These are phyloP conservation scores for Babyrousa celebensis DNA, from an alignment of 2,797 vertebrate species.

Conservation along the genomic window DNA sequence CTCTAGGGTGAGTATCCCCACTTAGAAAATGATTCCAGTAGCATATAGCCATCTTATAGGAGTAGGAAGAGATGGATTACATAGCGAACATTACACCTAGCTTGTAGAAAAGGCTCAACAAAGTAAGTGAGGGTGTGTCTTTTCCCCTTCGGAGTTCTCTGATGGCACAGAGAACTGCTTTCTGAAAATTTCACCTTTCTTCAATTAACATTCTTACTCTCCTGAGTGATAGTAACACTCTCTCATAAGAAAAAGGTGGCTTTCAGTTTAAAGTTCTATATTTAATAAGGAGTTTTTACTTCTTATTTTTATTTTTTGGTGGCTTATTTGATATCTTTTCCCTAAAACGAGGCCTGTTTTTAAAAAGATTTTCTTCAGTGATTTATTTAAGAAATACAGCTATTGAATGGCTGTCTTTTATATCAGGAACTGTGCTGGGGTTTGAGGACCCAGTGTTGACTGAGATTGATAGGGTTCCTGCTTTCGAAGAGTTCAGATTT, in stretches of 20 bases:
- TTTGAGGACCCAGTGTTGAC: not conserved
- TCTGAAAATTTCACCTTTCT: not conserved
- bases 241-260: not conserved
- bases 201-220: not conserved
- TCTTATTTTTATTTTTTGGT: not conserved
- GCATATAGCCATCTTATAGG: not conserved
- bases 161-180: not conserved
- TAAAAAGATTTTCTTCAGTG: not conserved
- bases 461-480: not conserved
- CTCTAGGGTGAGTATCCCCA: not conserved
- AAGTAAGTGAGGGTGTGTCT: not conserved
- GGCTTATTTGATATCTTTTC: not conserved
- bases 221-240: conserved; percentile 16
- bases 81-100: not conserved
- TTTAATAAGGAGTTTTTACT: not conserved
- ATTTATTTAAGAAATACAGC: conserved; percentile 51
- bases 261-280: conserved; percentile 45
- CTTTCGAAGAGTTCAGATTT: not conserved
- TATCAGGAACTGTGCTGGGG: not conserved
- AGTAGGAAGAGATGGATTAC: not conserved
- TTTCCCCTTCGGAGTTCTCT: conserved; percentile 12
- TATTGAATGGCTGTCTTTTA: not conserved
- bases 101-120: not conserved
- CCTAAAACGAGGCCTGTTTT: not conserved
- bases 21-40: not conserved